Conservation (phyloP, 2,888 invertebrate species). For the Galerucella nymphaeae region DNA sequence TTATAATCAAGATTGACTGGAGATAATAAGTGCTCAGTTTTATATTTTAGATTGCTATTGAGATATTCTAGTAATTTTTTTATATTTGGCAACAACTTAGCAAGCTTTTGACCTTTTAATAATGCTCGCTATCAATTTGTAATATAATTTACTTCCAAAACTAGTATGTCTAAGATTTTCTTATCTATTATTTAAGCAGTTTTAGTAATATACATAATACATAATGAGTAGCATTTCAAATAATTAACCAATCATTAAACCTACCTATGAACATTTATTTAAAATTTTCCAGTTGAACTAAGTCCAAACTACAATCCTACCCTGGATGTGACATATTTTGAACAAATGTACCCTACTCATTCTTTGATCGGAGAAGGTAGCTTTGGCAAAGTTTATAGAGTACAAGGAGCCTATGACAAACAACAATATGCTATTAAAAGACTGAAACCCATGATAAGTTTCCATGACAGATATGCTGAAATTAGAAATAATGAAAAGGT, state of each 20-base stretch:
- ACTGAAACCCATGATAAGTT: constrained; percentile 70
- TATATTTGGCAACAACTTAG: no score
- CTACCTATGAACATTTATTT: not conserved
- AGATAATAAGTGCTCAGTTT: no score
- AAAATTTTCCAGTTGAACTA: constrained; percentile 39
- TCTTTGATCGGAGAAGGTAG: constrained; percentile 78
- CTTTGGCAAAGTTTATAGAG: constrained; percentile 80
- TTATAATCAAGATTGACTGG: no score
- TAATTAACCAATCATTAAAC: no score
- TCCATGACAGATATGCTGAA: constrained; percentile 71
- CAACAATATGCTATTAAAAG: constrained; percentile 78
- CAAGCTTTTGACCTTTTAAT: no score
- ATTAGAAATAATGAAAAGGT: constrained; percentile 76
- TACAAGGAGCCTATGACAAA: constrained; percentile 73
- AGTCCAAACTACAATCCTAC: constrained; percentile 63
- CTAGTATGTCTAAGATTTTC: no score
- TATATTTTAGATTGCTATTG: no score
- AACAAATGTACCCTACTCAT: constrained; percentile 74
- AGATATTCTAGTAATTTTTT: no score
- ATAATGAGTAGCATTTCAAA: no score
- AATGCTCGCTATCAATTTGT: no score
- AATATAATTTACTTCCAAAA: no score
- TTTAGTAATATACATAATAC: not conserved
- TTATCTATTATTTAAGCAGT: not conserved
- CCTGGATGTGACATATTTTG: constrained; percentile 68